These are phyloP conservation scores for Melieria picta DNA, from an alignment of 2,888 invertebrate genomes.

Conservation along the genomic window DNA sequence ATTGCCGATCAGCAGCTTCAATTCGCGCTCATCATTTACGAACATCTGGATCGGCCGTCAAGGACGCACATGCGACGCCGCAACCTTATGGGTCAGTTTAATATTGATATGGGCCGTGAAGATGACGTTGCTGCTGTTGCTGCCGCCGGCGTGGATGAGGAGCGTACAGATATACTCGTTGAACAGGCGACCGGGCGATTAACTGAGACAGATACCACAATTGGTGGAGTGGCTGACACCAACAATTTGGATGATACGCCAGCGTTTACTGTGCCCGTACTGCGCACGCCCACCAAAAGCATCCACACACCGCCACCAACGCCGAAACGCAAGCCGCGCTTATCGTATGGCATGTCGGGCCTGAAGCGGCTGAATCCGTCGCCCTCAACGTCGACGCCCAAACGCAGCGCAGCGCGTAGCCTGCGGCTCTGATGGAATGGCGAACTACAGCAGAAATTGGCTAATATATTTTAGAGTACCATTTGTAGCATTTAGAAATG, in stretches of 20 bases:
- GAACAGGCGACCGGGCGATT: no score
- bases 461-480: no score
- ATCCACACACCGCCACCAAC: conserved; percentile 45
- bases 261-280: conserved; percentile 34
- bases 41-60: conserved; percentile 42
- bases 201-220: conserved; percentile 15
- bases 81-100: conserved; percentile 54
- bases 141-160: neutral
- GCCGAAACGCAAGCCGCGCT: conserved; percentile 44
- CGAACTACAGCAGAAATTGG: no score
- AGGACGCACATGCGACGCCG: conserved; percentile 41
- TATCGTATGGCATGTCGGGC: conserved; percentile 39
- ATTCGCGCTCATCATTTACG: conserved; percentile 56
- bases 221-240: conserved; percentile 11
- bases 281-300: conserved; percentile 46
- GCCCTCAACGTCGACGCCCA: conserved; percentile 41
- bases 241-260: conserved; percentile 38
- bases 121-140: conserved; percentile 17
- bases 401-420: conserved; percentile 46
- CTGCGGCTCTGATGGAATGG: conserved; percentile 42
- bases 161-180: no score
- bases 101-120: conserved; percentile 39
- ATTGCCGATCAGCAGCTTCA: conserved; percentile 51
- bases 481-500: no score
- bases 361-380: conserved; percentile 41